phyloP scores from a whole-genome alignment of 2,888 invertebrate species.

The Tolmerus cingulatus region DNA sequence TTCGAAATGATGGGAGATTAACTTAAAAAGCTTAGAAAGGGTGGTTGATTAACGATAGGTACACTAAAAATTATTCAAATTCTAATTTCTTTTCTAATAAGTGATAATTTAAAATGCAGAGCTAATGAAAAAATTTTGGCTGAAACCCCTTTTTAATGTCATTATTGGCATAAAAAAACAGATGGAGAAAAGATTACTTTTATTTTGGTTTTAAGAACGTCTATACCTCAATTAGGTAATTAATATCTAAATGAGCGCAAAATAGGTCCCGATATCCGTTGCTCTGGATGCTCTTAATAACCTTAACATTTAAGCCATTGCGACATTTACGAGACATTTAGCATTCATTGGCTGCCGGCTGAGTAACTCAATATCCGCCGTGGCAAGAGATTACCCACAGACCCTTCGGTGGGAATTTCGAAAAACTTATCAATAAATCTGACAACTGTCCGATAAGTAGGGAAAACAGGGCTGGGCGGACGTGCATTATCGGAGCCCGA shows the following conservation, averaged over 20 bases:
- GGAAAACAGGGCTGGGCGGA: background rate
- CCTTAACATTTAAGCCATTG: background rate
- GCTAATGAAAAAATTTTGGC: too few species aligned
- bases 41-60: too few species aligned
- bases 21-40: too few species aligned
- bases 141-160: too few species aligned
- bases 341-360: background rate
- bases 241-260: background rate
- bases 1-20: too few species aligned
- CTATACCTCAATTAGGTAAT: background rate
- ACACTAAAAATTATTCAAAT: too few species aligned
- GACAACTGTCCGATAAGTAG: conserved; percentile 9
- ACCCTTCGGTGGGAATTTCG: background rate
- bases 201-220: too few species aligned
- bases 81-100: too few species aligned
- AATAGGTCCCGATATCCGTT: background rate
- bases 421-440: conserved; percentile 7
- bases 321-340: background rate
- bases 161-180: too few species aligned
- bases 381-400: background rate
- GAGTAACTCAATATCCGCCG: background rate
- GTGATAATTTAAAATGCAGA: too few species aligned
- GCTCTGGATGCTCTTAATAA: background rate
- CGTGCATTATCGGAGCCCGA: background rate
- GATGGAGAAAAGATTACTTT: too few species aligned